These are phyloP conservation scores for Ametastegia equiseti DNA, from an alignment of 2,888 invertebrate species.

Conservation along the genomic window DNA sequence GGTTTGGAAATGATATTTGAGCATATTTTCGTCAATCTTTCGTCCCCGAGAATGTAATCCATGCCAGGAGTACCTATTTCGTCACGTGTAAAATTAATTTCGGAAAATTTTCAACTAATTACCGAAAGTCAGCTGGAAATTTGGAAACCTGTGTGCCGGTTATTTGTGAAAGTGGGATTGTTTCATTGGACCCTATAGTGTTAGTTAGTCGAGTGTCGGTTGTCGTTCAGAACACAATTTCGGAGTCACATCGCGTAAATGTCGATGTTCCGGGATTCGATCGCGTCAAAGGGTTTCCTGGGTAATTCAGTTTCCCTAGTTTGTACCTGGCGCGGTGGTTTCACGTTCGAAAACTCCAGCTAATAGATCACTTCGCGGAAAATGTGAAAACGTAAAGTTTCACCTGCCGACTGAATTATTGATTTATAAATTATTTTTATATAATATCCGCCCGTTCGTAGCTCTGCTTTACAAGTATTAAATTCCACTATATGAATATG, in stretches of 20 bases:
- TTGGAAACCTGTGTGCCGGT: neutral
- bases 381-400: slow-evolving; percentile 32
- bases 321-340: slow-evolving; percentile 23
- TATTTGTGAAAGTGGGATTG: neutral
- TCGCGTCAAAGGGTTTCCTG: slow-evolving; percentile 39
- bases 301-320: slow-evolving; percentile 38
- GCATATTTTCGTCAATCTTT: no score
- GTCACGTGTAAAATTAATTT: neutral
- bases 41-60: no score
- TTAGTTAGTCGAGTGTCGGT: slow-evolving; percentile 6
- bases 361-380: slow-evolving; percentile 29
- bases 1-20: no score
- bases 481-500: slow-evolving; percentile 52
- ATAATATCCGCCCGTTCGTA: neutral
- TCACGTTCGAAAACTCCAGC: slow-evolving; percentile 11
- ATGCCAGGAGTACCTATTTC: no score
- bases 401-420: neutral
- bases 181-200: neutral
- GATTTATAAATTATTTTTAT: slow-evolving; percentile 28
- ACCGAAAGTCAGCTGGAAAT: neutral
- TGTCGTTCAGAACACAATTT: slow-evolving; percentile 26
- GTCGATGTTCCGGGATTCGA: slow-evolving; percentile 42
- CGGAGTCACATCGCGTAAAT: slow-evolving; percentile 37
- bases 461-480: neutral
- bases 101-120: neutral